phyloP scores from a whole-genome alignment of 1,140 invertebrate genomes.

The Stenopsyche tienmushanensis region DNA sequence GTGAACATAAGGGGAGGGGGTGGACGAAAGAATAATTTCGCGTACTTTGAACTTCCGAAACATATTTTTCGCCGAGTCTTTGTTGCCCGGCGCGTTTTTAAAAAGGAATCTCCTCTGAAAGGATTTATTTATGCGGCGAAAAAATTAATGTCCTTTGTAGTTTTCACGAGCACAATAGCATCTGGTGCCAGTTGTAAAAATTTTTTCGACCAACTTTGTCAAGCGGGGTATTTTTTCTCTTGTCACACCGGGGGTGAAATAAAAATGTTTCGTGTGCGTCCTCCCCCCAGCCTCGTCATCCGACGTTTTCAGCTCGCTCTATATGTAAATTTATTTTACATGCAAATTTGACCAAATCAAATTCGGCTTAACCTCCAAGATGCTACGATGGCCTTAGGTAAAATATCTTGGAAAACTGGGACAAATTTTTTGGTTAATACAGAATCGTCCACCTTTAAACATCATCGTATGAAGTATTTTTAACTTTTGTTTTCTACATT shows the following conservation, averaged over 20 bases:
- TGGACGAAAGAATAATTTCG: conserved; percentile 27
- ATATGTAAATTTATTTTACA: conserved; percentile 24
- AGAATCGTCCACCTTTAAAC: no score
- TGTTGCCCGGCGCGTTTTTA: conserved; percentile 15
- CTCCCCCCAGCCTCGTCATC: background rate
- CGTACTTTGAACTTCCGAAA: conserved; percentile 30
- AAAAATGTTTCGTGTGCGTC: background rate
- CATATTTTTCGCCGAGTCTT: conserved; percentile 32
- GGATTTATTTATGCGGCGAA: conserved; percentile 32
- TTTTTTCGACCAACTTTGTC: conserved; percentile 24
- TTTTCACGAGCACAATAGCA: conserved; percentile 30
- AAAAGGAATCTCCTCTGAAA: conserved; percentile 25
- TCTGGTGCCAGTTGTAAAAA: conserved; percentile 36
- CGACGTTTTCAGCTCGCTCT: background rate
- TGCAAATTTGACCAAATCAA: conserved; percentile 27
- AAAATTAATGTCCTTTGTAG: conserved; percentile 33
- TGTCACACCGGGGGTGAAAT: conserved; percentile 4
- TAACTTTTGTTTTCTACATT: no score
- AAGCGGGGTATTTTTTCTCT: background rate
- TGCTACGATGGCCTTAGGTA: conserved; percentile 1
- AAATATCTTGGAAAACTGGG: no score
- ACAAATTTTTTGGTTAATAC: no score
- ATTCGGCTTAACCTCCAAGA: conserved; percentile 24
- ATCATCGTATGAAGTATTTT: no score
- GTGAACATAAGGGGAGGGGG: conserved; percentile 5